Conservation (phyloP, 1,140 invertebrate species). For the Neuroterus valhalla region DNA sequence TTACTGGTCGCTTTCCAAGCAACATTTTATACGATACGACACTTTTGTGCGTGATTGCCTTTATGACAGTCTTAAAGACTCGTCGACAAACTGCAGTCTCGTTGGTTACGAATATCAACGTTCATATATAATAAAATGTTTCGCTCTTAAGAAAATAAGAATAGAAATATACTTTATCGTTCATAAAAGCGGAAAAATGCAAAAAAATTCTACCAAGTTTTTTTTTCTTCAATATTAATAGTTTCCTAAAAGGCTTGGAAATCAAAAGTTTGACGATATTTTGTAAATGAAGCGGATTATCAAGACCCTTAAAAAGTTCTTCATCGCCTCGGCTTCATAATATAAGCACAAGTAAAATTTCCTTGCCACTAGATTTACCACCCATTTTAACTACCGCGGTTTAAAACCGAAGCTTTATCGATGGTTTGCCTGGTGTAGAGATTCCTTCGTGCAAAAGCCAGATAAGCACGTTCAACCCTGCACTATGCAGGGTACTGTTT, state of each 20-base stretch:
- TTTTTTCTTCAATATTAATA: background rate
- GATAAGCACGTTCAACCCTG: constrained; percentile 23
- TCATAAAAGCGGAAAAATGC: background rate
- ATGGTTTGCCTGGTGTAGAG: constrained; percentile 25
- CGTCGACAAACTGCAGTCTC: constrained; percentile 18
- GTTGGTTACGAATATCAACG: constrained; percentile 4
- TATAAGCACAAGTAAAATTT: constrained; percentile 25
- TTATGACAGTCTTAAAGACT: constrained; percentile 25
- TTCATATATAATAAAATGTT: constrained; percentile 16
- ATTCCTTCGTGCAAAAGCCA: constrained; percentile 7
- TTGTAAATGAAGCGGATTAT: constrained; percentile 21
- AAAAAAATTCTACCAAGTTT: background rate
- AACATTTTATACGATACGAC: constrained; percentile 26
- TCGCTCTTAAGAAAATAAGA: background rate
- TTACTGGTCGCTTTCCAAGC: constrained; percentile 10
- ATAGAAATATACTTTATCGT: background rate
- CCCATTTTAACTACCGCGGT: background rate
- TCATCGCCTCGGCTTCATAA: constrained; percentile 9
- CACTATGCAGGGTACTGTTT: background rate
- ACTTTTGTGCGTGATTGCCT: constrained; percentile 25
- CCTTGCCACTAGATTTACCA: background rate
- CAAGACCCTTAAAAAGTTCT: constrained; percentile 7
- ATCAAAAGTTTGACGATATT: background rate
- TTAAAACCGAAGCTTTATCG: constrained; percentile 21
- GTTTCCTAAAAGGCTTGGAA: background rate